Percentiles rank a stretch among this genome's conserved stretches.
phyloP scores from a whole-genome alignment of 2,113 vertebrate genomes.

The Telmatochromis sp. region DNA sequence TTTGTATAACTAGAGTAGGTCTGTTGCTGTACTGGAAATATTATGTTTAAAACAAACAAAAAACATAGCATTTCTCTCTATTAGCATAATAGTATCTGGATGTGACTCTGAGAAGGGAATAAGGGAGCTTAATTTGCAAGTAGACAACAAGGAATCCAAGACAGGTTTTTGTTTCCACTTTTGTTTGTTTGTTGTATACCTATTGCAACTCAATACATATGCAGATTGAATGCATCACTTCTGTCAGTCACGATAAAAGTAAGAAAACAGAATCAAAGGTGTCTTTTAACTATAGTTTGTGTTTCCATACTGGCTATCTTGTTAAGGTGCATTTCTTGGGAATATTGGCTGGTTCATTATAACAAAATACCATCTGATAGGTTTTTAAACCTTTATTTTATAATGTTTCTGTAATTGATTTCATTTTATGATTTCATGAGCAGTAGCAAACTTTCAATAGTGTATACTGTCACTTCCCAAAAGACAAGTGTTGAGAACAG shows the following conservation, averaged over 20 bases:
- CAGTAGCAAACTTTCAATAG: neutral
- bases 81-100: neutral
- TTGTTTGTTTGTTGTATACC: accelerated
- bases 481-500: neutral
- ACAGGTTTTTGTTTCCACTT: neutral
- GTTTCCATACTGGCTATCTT: neutral
- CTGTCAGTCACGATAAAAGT: neutral
- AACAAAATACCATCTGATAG: neutral
- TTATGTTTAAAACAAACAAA: neutral
- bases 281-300: neutral
- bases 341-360: neutral
- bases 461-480: neutral
- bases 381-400: neutral
- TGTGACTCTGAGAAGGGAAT: neutral
- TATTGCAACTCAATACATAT: neutral
- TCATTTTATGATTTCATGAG: neutral
- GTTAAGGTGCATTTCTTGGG: neutral
- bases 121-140: neutral
- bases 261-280: neutral
- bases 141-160: neutral
- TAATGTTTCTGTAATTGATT: neutral
- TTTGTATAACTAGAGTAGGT: neutral
- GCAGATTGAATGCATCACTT: neutral
- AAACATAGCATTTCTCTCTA: neutral
- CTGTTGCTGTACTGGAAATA: neutral